Conservation (phyloP, 2,797 vertebrate genomes). For the Ibycter americanus region DNA sequence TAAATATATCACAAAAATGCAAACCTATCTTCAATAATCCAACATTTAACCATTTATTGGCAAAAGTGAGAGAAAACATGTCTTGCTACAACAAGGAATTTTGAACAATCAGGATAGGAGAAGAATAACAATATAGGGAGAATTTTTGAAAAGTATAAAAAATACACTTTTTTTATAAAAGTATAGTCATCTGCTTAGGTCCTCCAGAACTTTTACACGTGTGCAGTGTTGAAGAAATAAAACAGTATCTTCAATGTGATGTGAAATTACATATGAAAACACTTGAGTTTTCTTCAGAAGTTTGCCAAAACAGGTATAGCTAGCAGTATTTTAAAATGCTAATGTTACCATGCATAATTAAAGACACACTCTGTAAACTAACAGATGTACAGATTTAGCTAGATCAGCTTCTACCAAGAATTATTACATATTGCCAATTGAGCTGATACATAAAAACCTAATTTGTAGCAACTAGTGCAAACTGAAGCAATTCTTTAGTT, state of each 20-base stretch:
- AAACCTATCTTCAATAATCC: neutral
- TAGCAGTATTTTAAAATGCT: neutral
- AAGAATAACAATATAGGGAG: neutral
- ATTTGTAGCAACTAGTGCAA: neutral
- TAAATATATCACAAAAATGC: neutral
- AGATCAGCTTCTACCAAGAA: neutral
- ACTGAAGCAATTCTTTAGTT: neutral
- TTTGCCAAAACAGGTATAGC: neutral
- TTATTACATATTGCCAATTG: neutral
- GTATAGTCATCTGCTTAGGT: neutral
- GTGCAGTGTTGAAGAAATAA: neutral
- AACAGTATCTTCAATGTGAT: neutral
- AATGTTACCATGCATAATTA: neutral
- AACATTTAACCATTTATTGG: neutral
- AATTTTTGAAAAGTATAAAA: too few relatives aligned
- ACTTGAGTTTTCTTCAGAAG: neutral
- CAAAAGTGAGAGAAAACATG: neutral
- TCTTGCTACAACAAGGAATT: neutral
- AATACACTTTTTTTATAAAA: too few relatives aligned
- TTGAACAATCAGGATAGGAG: neutral
- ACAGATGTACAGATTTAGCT: neutral
- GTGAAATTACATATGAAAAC: slow-evolving; percentile 13
- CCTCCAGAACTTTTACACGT: neutral
- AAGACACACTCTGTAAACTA: neutral
- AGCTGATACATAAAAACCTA: neutral